Evolutionary conservation across 2,797 vertebrate genomes (phyloP).

Genomic region (Poecilia velifera): DNA sequence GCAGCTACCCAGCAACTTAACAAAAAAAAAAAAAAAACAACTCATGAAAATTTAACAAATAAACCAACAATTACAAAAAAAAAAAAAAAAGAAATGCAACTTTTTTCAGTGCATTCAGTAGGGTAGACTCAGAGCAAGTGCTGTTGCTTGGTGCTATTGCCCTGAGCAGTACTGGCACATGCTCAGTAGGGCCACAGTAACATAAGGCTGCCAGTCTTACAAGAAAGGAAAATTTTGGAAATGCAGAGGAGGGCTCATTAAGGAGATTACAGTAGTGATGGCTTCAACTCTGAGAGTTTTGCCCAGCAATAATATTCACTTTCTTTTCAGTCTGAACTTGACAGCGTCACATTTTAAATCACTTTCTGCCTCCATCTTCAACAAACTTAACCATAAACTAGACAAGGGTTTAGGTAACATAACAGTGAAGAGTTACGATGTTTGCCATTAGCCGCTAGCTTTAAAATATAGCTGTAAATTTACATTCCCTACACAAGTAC

Average conservation of each 20-base stretch:
- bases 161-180: constrained; percentile 75
- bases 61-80: constrained; percentile 56
- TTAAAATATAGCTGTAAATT: constrained; percentile 99
- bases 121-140: constrained; percentile 81
- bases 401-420: constrained; percentile 85
- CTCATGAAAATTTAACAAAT: constrained; percentile 72
- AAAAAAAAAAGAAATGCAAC: constrained; percentile 53
- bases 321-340: constrained; percentile 69
- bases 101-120: constrained; percentile 84
- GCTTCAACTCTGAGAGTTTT: constrained; percentile 59
- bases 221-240: constrained; percentile 71
- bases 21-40: constrained; percentile 59
- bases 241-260: constrained; percentile 68
- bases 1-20: constrained; percentile 83
- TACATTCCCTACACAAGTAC: constrained; percentile 99
- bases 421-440: constrained; percentile 98
- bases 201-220: constrained; percentile 78
- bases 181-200: constrained; percentile 79
- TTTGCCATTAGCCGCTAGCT: constrained; percentile 98
- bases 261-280: constrained; percentile 74
- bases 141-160: constrained; percentile 80
- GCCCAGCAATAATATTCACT: constrained; percentile 42
- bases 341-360: constrained; percentile 79
- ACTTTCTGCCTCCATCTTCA: constrained; percentile 73
- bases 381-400: constrained; percentile 81